Conservation (phyloP, 2,797 vertebrate species). For the Enteromius thamalakanensis region DNA sequence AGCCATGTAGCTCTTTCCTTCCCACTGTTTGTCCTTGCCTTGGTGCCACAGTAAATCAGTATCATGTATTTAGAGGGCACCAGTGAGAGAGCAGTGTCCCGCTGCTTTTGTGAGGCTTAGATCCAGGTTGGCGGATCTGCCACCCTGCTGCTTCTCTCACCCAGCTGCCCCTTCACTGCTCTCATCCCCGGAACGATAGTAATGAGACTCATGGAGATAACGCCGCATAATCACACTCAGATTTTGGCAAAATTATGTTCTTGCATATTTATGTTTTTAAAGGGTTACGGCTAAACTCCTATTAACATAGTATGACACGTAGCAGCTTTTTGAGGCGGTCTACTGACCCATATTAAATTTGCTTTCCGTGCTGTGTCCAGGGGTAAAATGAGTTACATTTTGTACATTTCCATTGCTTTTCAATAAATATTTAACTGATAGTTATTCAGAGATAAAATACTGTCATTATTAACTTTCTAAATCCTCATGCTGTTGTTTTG, state of each 20-base stretch:
- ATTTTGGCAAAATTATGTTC: constrained; percentile 33
- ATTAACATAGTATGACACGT: constrained; percentile 22
- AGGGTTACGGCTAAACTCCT: constrained; percentile 38
- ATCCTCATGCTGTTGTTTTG: background rate
- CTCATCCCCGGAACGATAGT: constrained; percentile 18
- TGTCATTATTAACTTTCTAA: background rate
- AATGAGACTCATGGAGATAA: constrained; percentile 34
- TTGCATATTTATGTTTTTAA: constrained; percentile 45
- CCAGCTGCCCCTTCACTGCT: constrained; percentile 24
- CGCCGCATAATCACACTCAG: constrained; percentile 41
- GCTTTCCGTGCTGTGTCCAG: constrained; percentile 5
- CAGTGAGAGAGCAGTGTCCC: constrained; percentile 26
- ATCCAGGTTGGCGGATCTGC: constrained; percentile 36
- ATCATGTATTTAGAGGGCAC: constrained; percentile 39
- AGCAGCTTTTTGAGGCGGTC: background rate
- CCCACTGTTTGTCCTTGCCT: constrained; percentile 28
- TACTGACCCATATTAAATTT: constrained; percentile 41
- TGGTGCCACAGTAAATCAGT: constrained; percentile 36
- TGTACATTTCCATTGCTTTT: constrained; percentile 13
- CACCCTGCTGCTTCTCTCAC: constrained; percentile 31
- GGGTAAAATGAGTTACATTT: background rate
- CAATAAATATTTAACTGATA: background rate
- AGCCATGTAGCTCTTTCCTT: constrained; percentile 4
- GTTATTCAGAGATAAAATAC: background rate
- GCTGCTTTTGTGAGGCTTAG: constrained; percentile 42